Evolutionary conservation across 1,140 invertebrate genomes (phyloP).

Genomic region (Charaxes varanes): DNA sequence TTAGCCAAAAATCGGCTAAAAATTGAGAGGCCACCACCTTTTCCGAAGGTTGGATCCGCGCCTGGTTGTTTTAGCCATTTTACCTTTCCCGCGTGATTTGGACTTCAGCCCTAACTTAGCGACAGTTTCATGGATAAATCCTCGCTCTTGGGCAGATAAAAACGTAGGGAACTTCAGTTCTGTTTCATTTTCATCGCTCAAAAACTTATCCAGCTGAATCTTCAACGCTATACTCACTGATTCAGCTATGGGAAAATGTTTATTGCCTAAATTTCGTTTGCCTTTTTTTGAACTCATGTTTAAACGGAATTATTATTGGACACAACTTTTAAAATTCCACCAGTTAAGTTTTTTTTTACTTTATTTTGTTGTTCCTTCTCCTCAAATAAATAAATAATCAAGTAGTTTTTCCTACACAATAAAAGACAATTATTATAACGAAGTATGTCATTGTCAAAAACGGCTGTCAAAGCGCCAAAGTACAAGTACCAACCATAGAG

Average conservation of each 20-base stretch:
- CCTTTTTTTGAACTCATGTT: conserved; percentile 62
- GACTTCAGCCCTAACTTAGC: conserved; percentile 81
- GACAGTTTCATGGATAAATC: conserved; percentile 83
- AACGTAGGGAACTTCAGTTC: conserved; percentile 82
- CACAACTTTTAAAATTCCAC: no score
- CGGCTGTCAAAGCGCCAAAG: no score
- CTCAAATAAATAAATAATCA: no score
- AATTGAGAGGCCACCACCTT: no score
- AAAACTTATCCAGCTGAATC: conserved; percentile 78
- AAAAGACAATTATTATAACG: no score
- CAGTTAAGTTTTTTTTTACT: not conserved
- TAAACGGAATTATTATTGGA: conserved; percentile 2
- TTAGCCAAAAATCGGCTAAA: no score
- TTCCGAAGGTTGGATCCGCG: no score
- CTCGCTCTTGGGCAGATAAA: conserved; percentile 82
- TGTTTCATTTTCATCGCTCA: conserved; percentile 75
- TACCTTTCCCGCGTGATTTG: conserved; percentile 75
- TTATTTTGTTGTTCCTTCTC: no score
- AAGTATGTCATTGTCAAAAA: no score
- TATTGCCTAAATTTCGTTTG: conserved; percentile 46
- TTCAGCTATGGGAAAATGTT: conserved; percentile 62
- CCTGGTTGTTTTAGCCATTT: no score
- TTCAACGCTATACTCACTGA: conserved; percentile 66
- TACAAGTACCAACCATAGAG: no score
- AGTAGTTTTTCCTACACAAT: no score